A percentile compares a stretch with the other conserved stretches of the same genome.
phyloP scores from a whole-genome alignment of 2,797 vertebrate species.

The Lateolabrax maculatus region DNA sequence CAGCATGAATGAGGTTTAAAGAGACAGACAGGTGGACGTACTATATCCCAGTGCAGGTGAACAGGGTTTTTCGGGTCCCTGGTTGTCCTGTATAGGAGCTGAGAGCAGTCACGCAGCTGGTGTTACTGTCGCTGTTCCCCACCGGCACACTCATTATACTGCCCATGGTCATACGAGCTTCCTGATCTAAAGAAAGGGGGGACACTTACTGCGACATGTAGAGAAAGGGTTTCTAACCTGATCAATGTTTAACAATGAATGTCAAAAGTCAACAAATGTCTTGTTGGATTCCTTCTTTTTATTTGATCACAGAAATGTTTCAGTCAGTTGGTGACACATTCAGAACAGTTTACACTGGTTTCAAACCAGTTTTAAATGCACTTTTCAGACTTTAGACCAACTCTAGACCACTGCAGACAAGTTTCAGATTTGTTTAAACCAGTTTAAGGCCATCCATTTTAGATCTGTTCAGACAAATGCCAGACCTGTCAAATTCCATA shows the following conservation, averaged over 20 bases:
- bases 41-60: conserved; percentile 87
- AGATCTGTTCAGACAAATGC: too few species aligned
- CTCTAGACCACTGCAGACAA: background rate
- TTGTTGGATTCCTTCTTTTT: too few species aligned
- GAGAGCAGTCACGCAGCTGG: conserved; percentile 84
- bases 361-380: background rate
- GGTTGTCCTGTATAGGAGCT: conserved; percentile 81
- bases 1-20: background rate
- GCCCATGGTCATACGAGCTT: conserved; percentile 70
- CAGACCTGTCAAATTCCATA: background rate
- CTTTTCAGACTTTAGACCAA: too few species aligned
- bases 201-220: background rate
- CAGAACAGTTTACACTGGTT: background rate
- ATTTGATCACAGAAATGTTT: too few species aligned
- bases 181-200: conserved; percentile 62
- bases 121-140: conserved; percentile 81
- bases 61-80: conserved; percentile 75
- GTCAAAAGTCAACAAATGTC: too few species aligned
- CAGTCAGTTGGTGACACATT: too few species aligned
- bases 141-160: conserved; percentile 80
- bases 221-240: background rate
- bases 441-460: too few species aligned
- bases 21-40: conserved; percentile 21
- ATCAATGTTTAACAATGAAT: too few species aligned
- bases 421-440: background rate